Evolutionary conservation across 2,888 invertebrate species (phyloP), one percentile per base, ranked within the genome.

Genomic region (Hydropsyche betteni): DNA sequence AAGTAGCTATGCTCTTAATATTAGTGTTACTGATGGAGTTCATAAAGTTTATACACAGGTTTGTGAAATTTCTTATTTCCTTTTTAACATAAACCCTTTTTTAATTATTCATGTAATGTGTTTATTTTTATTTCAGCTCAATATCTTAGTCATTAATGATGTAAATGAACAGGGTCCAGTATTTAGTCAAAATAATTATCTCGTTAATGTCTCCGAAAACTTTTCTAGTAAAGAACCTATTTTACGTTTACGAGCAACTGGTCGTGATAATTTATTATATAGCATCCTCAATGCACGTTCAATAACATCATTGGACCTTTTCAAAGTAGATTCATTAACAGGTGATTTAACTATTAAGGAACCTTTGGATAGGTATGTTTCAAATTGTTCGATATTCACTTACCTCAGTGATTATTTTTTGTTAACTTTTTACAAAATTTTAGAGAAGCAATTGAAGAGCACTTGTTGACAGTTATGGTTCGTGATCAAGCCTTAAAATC

Each of bases 401-500:
- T 14, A 52, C n/a, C 12, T 52, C 34, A 14, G 51, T 69, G 16
- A 50, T 44, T 51, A 16, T n/a, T 38, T 69, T 38, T 44, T n/a
- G 10, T 38, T 14, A 50, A 14, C 7, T 50, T n/a, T 6, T 0
- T 73, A 12, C 38, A 36, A 8, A 14, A 74, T 79, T 81, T 68
- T 80, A 85, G 92, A 72, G 97, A 97, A 84, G 91, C 92, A 53
- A 91, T 94, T 69, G 89, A 91, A 61, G 89, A 92, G 74, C 97
- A 98, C 85, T 89, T 95, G 79, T 85, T 98, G 77, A 95, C 95
- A 1, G 93, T 97, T 64, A 94, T 95, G 91, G 97, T 94, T 50
- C 92, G 94, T 80, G 97, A 97, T 85, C 93, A 94, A 81, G 96
- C 96, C 5, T 94, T 94, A 8, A 95, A 94, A 14, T 93, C 96